A percentile compares a stretch with the other conserved stretches of the same genome.
phyloP scores from a whole-genome alignment of 2,113 vertebrate genomes.

The Guaruba guarouba region DNA sequence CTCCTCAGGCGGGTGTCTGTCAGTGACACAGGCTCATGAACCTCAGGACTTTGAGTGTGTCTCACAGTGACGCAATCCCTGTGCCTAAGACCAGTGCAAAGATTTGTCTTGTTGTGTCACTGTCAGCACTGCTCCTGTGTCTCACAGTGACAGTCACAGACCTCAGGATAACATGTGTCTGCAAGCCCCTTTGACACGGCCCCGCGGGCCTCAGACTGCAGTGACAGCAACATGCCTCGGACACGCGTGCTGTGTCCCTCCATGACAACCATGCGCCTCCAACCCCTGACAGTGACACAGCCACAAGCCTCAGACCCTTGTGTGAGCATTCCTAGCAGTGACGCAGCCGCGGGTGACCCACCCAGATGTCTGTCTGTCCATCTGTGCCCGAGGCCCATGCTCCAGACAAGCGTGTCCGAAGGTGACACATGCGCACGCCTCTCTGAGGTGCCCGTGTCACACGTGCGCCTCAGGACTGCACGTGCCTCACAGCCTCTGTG shows the following conservation, averaged over 20 bases:
- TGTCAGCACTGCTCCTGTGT: fast-evolving
- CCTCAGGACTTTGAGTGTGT: neutral
- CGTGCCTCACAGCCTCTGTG: fast-evolving
- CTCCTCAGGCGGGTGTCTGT: neutral
- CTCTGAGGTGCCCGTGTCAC: neutral
- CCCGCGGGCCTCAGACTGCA: neutral
- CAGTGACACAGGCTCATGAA: fast-evolving
- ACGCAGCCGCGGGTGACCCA: neutral
- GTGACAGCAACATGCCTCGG: neutral
- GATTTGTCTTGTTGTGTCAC: neutral
- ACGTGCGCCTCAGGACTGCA: fast-evolving
- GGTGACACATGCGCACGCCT: fast-evolving
- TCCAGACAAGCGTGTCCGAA: fast-evolving
- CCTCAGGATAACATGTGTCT: fast-evolving
- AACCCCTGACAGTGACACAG: neutral
- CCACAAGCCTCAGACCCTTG: fast-evolving
- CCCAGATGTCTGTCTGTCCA: neutral
- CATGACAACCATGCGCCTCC: fast-evolving
- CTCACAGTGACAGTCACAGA: neutral
- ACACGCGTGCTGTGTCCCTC: fast-evolving
- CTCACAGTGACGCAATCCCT: neutral
- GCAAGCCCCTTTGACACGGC: fast-evolving
- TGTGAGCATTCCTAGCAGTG: fast-evolving
- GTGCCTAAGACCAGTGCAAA: neutral
- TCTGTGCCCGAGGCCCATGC: neutral